phyloP scores from a whole-genome alignment of 92 coral and sea anemone species.

The Nematostella vectensis region DNA sequence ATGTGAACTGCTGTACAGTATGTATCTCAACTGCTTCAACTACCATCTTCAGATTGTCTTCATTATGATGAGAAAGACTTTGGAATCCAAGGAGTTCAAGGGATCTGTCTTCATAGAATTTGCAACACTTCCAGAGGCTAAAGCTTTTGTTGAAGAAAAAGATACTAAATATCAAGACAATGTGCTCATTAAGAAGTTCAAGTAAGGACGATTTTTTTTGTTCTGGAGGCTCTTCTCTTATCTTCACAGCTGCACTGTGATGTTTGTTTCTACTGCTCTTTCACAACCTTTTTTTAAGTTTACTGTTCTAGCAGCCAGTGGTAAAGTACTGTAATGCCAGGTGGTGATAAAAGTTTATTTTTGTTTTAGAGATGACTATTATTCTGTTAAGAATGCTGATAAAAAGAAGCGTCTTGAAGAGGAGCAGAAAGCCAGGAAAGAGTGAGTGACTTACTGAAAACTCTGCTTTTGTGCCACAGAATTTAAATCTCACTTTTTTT shows the following conservation, averaged over 20 bases:
- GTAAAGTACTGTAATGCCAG: too few relatives aligned
- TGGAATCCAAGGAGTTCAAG: conserved; percentile 49
- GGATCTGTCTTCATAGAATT: conserved; percentile 97
- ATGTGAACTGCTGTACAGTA: not conserved
- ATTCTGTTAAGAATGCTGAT: conserved; percentile 44
- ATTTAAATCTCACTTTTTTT: not conserved
- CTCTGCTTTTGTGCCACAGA: too few relatives aligned
- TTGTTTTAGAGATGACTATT: conserved; percentile 70
- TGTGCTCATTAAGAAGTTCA: conserved; percentile 68
- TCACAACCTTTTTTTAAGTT: too few relatives aligned
- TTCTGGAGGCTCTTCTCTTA: too few relatives aligned
- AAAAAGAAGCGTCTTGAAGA: conserved; percentile 23
- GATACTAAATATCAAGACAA: conserved; percentile 51
- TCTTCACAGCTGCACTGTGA: too few relatives aligned
- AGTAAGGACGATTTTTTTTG: conserved; percentile 29
- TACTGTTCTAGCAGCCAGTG: too few relatives aligned
- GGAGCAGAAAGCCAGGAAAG: conserved; percentile 29
- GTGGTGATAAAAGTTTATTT: too few relatives aligned
- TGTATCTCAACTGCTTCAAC: too few relatives aligned
- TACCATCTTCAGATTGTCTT: conserved; percentile 31
- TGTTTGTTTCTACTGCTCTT: too few relatives aligned
- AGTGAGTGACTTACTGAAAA: too few relatives aligned
- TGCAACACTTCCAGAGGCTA: conserved; percentile 63
- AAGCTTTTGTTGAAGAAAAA: conserved; percentile 51
- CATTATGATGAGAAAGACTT: conserved; percentile 59